phyloP scores from a whole-genome alignment of 2,888 invertebrate genomes.

The Aproaerema taeniolella region DNA sequence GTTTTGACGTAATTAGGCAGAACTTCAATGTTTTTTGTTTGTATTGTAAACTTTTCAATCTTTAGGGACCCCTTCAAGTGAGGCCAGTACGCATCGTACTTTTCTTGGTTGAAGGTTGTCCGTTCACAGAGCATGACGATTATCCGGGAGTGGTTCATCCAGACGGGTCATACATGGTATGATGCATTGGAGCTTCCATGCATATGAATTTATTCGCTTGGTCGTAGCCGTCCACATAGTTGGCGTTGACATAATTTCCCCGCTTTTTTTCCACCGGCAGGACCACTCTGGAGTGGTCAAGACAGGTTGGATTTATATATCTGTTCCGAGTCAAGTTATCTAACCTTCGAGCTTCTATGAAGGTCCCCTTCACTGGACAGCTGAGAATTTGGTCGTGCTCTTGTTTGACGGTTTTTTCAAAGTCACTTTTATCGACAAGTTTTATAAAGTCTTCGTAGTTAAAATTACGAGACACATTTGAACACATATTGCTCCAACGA shows the following conservation, averaged over 20 bases:
- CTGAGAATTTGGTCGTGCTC: neutral
- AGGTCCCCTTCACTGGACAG: neutral
- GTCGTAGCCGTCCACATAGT: neutral
- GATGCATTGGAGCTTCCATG: neutral
- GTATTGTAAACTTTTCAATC: constrained; percentile 1
- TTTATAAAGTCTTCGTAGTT: neutral
- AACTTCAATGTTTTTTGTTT: constrained; percentile 2
- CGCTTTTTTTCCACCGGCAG: neutral
- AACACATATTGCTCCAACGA: no score
- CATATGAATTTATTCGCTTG: neutral
- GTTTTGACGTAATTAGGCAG: constrained; percentile 3
- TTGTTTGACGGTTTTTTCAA: neutral
- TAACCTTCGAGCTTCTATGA: neutral
- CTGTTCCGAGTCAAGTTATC: neutral
- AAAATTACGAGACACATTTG: neutral
- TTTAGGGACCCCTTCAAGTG: neutral
- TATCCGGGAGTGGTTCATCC: neutral
- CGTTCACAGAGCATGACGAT: neutral
- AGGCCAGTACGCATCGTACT: neutral
- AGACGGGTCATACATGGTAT: neutral
- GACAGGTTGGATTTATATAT: neutral
- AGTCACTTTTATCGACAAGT: neutral
- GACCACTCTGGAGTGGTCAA: neutral
- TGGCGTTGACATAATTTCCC: neutral
- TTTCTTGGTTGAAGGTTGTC: neutral